Evolutionary conservation across 23 tunicate genomes (phyloP).

Genomic region (Phallusia fumigata): DNA sequence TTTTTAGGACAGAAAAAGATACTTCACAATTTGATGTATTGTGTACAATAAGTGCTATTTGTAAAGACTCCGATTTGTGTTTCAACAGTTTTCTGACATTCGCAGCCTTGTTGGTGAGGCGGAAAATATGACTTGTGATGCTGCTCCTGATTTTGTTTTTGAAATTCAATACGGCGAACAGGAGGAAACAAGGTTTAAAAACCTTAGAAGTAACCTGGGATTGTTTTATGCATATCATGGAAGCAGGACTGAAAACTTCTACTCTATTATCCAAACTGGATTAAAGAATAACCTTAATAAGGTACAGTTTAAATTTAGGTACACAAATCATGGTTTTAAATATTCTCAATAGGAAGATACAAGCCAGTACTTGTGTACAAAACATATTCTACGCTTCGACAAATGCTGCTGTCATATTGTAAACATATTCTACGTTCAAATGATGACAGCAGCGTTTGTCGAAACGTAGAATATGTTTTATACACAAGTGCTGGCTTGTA

Average conservation of each 20-base stretch:
- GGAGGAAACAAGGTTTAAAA: constrained; percentile 43
- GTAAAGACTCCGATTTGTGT: not conserved
- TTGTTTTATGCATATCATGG: constrained; percentile 83
- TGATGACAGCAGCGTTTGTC: too few relatives aligned
- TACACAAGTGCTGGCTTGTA: too few relatives aligned
- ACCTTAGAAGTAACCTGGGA: constrained; percentile 8
- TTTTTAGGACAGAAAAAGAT: too few relatives aligned
- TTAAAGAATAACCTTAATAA: constrained; percentile 69
- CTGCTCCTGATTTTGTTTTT: constrained; percentile 57
- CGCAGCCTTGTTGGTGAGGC: constrained; percentile 20
- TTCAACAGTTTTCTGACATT: constrained; percentile 20
- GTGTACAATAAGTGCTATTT: not conserved
- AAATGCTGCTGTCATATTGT: too few relatives aligned
- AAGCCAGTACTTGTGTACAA: too few relatives aligned
- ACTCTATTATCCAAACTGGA: constrained; percentile 81
- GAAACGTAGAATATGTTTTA: too few relatives aligned
- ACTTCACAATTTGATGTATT: not conserved
- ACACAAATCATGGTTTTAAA: too few relatives aligned
- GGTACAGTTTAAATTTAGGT: constrained; percentile 35
- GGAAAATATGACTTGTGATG: not conserved
- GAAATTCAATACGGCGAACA: constrained; percentile 47
- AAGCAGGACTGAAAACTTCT: constrained; percentile 76
- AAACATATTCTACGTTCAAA: too few relatives aligned
- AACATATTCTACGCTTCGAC: too few relatives aligned
- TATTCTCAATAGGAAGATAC: too few relatives aligned